Evolutionary conservation across 1,140 invertebrate species (phyloP).

Genomic region (Leguminivora glycinivorella): DNA sequence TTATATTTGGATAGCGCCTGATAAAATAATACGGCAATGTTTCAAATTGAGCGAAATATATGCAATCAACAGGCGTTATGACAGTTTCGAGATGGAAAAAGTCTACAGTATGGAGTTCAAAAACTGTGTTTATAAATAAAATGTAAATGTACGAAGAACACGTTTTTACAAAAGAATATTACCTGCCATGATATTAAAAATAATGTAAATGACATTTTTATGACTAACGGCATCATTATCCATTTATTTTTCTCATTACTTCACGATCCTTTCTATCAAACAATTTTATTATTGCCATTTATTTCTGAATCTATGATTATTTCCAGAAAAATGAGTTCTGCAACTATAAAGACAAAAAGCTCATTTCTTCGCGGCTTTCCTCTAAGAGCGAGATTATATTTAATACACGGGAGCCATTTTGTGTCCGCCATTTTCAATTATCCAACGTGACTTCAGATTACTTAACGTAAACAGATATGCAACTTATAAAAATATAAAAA

Average conservation of each 20-base stretch:
- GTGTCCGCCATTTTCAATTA: constrained; percentile 18
- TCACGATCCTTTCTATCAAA: background rate
- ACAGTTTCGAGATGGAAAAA: too few relatives aligned
- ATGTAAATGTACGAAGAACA: too few relatives aligned
- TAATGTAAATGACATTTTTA: too few relatives aligned
- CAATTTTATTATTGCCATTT: background rate
- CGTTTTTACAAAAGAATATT: too few relatives aligned
- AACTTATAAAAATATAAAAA: background rate
- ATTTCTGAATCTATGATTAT: background rate
- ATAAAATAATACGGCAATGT: too few relatives aligned
- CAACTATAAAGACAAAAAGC: constrained; percentile 22
- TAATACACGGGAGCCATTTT: constrained; percentile 15
- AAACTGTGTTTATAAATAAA: too few relatives aligned
- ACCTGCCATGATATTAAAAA: too few relatives aligned
- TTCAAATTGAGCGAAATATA: too few relatives aligned
- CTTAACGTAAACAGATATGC: too few relatives aligned
- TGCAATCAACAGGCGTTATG: too few relatives aligned
- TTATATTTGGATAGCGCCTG: too few relatives aligned
- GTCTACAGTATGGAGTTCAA: too few relatives aligned
- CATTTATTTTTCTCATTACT: background rate
- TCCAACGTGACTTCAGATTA: background rate
- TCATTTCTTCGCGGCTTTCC: constrained; percentile 6
- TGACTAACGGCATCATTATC: background rate
- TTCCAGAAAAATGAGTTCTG: constrained; percentile 10
- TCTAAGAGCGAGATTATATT: constrained; percentile 25